Evolutionary conservation across 2,113 vertebrate genomes (phyloP).

Genomic region (Callipepla californica): DNA sequence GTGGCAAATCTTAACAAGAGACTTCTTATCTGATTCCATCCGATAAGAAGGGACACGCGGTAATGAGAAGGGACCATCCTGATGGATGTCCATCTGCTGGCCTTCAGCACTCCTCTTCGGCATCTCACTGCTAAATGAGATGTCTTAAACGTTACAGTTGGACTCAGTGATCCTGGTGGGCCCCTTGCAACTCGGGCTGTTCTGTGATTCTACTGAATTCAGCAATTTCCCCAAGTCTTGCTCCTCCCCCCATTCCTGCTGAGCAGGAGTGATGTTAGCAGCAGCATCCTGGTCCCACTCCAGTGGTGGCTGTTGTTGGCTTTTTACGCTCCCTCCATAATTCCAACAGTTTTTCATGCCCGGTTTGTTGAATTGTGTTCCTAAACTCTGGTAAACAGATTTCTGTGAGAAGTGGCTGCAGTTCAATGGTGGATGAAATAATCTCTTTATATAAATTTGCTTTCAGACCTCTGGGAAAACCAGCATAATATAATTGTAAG

Average conservation of each 20-base stretch:
- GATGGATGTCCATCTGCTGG: background rate
- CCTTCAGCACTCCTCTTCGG: background rate
- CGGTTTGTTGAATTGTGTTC: constrained; percentile 22
- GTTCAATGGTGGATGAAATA: constrained; percentile 71
- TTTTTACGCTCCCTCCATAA: background rate
- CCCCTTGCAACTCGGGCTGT: no score
- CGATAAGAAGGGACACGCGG: background rate
- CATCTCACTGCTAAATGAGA: background rate
- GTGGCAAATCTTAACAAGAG: background rate
- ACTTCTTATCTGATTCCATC: background rate
- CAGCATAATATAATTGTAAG: constrained; percentile 47
- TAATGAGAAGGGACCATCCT: background rate
- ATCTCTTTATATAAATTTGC: constrained; percentile 65
- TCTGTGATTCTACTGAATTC: background rate
- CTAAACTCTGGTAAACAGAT: constrained; percentile 54
- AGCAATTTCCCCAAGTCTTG: background rate
- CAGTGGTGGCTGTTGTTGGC: background rate
- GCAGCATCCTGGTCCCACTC: background rate
- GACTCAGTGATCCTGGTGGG: no score
- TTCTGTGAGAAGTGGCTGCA: constrained; percentile 66
- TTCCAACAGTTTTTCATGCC: background rate
- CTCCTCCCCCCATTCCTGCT: background rate
- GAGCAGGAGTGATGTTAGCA: background rate
- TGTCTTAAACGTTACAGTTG: background rate
- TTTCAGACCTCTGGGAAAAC: constrained; percentile 48